Base-by-base conservation (phyloP, 2,888 invertebrate species). In the Aradus depressus region DNA sequence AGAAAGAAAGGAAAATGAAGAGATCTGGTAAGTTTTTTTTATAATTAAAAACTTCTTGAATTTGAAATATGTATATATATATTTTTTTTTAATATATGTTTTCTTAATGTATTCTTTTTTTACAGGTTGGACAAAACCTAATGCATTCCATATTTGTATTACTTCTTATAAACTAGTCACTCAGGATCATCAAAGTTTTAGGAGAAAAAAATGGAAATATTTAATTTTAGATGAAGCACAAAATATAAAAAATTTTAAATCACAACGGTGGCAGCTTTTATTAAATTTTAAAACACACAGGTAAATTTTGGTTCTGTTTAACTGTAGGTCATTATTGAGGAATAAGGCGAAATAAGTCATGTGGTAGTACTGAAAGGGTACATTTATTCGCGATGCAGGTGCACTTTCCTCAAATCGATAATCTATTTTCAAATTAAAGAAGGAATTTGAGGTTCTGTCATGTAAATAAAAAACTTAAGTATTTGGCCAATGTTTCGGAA, bases 231-330 rank as follows among this genome's bases (percentile, higher is more conserved):
- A 98, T 67, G 97, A 96, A 72, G 97, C 97, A 31, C 98, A 98
- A 68, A 97, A 98, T 67, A 98, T 98, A 55, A 99, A 98, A 71
- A 98, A 98, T 72, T 98, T 97, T 68, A 97, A 97, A 68, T 95
- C 95, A 18, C 97, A 97, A 67, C 75, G 98, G 56, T 98, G 98
- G 98, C 97, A 97, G 71, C 76, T 93, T 64, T 70, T 98, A 59
- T 73, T 98, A 51, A 96, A 93, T 69, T 92, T 96, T 68, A 86
- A 91, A 65, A 89, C 91, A 1, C 85, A 91, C 67, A 79, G 86
- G 85, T 50, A 10, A 31, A 28, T 41, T 12, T 44, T 25, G 16
- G 43, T 52, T 14, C 47, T 39, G 22, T 32, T 28, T 16, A 47
- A 49, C 31, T 16, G 48, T 25, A 42, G 26, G 35, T 50, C 12